A percentile compares a stretch with the other conserved stretches of the same genome.
These are phyloP conservation scores for Microdon myrmicae DNA, from an alignment of 2,888 invertebrate species.

Conservation along the genomic window DNA sequence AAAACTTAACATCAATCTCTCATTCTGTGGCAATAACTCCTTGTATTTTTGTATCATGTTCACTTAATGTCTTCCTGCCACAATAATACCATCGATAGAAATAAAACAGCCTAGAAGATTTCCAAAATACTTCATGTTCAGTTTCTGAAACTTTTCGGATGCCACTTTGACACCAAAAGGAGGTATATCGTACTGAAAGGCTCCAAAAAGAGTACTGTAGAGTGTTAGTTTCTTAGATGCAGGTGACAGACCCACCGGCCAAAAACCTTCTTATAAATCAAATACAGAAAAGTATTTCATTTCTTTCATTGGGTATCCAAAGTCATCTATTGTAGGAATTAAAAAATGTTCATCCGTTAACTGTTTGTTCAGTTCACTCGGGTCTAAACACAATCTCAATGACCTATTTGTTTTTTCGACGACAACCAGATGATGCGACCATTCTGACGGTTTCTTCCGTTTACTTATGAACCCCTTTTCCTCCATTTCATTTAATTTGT, in stretches of 20 bases:
- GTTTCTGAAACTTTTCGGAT: slow-evolving; percentile 15
- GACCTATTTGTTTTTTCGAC: slow-evolving; percentile 43
- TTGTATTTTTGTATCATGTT: slow-evolving; percentile 28
- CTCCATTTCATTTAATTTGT: slow-evolving; percentile 3
- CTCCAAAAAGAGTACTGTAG: slow-evolving; percentile 40
- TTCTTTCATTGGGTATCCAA: slow-evolving; percentile 40
- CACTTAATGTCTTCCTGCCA: slow-evolving; percentile 16
- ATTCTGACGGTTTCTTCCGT: slow-evolving; percentile 7
- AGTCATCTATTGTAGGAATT: slow-evolving; percentile 53
- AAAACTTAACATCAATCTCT: slow-evolving; percentile 20
- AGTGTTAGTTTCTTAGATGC: slow-evolving; percentile 57
- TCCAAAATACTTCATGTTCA: slow-evolving; percentile 18
- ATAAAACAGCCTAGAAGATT: slow-evolving; percentile 1
- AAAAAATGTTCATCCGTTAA: slow-evolving; percentile 47
- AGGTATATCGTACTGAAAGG: slow-evolving; percentile 7
- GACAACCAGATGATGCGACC: slow-evolving; percentile 12
- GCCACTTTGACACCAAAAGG: slow-evolving; percentile 19
- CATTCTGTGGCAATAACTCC: slow-evolving; percentile 17
- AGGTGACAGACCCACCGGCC: slow-evolving; percentile 45
- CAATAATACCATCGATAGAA: slow-evolving; percentile 28
- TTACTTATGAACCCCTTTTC: neutral
- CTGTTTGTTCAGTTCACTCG: slow-evolving; percentile 52
- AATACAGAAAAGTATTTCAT: slow-evolving; percentile 53
- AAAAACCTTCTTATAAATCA: slow-evolving; percentile 53
- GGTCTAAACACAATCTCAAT: slow-evolving; percentile 56